Evolutionary conservation across 23 tunicate genomes (phyloP), one percentile per base, ranked within the genome.

Genomic region (Aplidium turbinatum): DNA sequence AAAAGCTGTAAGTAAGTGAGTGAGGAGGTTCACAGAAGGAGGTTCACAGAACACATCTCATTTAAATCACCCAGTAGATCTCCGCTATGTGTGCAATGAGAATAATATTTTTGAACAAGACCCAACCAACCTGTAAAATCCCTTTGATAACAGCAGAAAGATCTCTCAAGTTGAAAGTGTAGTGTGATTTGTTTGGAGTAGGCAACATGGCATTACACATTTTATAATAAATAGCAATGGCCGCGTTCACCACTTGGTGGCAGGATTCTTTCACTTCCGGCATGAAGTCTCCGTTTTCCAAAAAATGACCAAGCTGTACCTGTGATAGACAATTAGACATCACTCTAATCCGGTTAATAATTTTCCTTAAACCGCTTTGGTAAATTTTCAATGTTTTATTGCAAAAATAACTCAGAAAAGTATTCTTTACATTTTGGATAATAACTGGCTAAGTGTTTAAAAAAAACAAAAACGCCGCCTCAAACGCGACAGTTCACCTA

Each of bases 191-290:
- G 68, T 84, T 84, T 21, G 97, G 97, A 1, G 91, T 91, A 1
- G 97, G 91, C 2, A 84, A 72, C 97, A 91, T 91, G 16, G 92
- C 91, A 63, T 91, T 91, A 45, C 90, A 84, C 97, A 91, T 91
- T 66, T 91, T 91, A 73, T 91, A 91, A 69, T 91, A 91, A 30
- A 91, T 84, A 20, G 97, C 97, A 0, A 91, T 91, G 0, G 90
- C 71, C 7, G 91, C 91, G 45, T 70, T 84, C 47, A 91, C 97
- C 35, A 84, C 76, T 50, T 78, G 86, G 28, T 46, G 53, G 33
- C 87, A 70, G 57, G 91, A 84, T 50, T 91, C 91, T 51, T 84
- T 91, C 23, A 91, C 97, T 72, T 91, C 97, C 3, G 97, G 97
- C 91, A 91, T 84, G 66, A 91, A 91, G 54, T 91, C 97, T 42